Conservation (phyloP, 2,797 vertebrate species). For the Ctenopoma multispine region DNA sequence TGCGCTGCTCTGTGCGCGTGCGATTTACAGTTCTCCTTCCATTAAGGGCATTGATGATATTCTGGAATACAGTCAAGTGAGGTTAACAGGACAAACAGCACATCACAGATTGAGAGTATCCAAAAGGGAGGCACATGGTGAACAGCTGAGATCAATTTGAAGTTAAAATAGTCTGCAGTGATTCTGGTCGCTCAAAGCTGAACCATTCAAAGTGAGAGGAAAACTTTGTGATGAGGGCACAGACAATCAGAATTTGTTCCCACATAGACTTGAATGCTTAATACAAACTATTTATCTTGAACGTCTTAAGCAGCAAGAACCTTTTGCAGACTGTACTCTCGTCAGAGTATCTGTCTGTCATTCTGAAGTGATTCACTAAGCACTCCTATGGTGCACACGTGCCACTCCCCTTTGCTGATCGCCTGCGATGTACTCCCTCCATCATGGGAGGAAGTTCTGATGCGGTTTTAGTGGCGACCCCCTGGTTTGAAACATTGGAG, state of each 20-base stretch:
- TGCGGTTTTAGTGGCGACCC: conserved; percentile 62
- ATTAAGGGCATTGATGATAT: not conserved
- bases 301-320: not conserved
- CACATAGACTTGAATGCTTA: not conserved
- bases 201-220: not conserved
- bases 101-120: not conserved
- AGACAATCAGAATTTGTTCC: not conserved
- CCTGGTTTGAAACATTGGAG: conserved; percentile 73
- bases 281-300: not conserved
- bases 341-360: not conserved
- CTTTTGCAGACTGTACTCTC: not conserved
- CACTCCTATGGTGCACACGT: conserved; percentile 17
- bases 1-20: not conserved
- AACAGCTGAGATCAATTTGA: conserved; percentile 4
- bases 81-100: not conserved
- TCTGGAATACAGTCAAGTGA: not conserved
- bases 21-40: no score
- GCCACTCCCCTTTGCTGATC: conserved; percentile 9
- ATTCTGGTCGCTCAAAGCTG: conserved; percentile 5
- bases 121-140: not conserved
- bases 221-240: not conserved
- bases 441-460: conserved; percentile 67
- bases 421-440: conserved; percentile 36
- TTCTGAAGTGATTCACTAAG: not conserved
- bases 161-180: not conserved